Conservation (phyloP, 2,113 vertebrate genomes). For the Urocolius indicus region DNA sequence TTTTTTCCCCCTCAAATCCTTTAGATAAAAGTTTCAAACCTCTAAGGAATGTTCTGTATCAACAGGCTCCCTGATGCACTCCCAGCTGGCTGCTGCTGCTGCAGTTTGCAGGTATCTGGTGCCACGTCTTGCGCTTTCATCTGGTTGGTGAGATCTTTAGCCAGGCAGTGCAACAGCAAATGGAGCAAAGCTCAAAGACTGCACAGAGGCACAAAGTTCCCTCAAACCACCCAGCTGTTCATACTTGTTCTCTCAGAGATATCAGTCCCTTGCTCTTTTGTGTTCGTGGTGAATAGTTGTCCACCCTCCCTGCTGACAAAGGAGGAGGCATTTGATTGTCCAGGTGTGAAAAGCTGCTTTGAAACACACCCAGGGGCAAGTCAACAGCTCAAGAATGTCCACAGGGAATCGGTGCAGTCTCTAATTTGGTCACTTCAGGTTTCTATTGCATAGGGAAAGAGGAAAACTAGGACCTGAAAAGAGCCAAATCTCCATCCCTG, state of each 20-base stretch:
- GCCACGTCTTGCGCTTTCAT: neutral
- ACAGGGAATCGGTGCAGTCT: neutral
- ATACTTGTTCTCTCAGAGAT: neutral
- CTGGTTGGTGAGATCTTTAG: neutral
- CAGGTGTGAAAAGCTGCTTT: neutral
- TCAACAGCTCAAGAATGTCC: neutral
- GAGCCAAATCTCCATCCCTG: neutral
- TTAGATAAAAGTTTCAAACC: neutral
- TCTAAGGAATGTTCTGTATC: neutral
- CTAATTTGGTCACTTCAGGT: neutral
- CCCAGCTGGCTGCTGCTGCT: neutral
- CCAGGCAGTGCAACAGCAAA: neutral
- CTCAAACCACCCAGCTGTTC: neutral
- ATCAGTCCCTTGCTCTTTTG: neutral
- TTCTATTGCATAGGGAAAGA: neutral
- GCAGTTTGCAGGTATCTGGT: neutral
- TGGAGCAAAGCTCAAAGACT: neutral
- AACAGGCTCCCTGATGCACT: neutral
- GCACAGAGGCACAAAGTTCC: neutral
- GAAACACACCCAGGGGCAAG: neutral
- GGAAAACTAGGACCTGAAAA: neutral
- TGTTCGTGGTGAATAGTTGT: neutral
- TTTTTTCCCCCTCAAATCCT: neutral
- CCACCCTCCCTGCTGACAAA: neutral
- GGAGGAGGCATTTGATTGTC: neutral